Evolutionary conservation across 2,113 vertebrate genomes (phyloP).

Genomic region (Nettapus auritus): DNA sequence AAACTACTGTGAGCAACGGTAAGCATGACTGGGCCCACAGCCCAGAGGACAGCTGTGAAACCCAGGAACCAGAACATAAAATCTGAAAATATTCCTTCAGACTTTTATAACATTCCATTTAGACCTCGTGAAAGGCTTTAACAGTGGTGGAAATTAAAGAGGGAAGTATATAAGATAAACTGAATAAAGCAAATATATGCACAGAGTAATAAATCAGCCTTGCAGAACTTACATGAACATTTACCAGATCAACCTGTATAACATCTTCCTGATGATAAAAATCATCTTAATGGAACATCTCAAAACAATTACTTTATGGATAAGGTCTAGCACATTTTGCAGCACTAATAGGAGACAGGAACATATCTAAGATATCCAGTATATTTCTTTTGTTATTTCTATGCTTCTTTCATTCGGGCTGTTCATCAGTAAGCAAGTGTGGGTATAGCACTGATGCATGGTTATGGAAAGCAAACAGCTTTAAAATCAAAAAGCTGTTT

Average conservation of each 20-base stretch:
- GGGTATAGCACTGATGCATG: background rate
- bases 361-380: background rate
- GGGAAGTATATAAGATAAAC: background rate
- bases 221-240: background rate
- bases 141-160: background rate
- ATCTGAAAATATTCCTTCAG: background rate
- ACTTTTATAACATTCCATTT: background rate
- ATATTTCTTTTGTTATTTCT: background rate
- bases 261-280: background rate
- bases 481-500: background rate
- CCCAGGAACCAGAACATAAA: background rate
- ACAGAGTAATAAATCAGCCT: background rate
- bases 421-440: background rate
- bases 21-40: background rate
- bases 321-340: background rate
- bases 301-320: background rate
- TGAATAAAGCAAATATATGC: background rate
- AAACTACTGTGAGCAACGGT: background rate
- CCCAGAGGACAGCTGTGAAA: constrained; percentile 6
- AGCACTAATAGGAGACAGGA: background rate
- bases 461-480: background rate
- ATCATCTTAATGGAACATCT: background rate
- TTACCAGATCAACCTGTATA: background rate
- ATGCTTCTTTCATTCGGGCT: background rate
- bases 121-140: background rate